These are phyloP conservation scores for Torymus tubicola DNA, from an alignment of 2,888 invertebrate genomes.

Conservation along the genomic window DNA sequence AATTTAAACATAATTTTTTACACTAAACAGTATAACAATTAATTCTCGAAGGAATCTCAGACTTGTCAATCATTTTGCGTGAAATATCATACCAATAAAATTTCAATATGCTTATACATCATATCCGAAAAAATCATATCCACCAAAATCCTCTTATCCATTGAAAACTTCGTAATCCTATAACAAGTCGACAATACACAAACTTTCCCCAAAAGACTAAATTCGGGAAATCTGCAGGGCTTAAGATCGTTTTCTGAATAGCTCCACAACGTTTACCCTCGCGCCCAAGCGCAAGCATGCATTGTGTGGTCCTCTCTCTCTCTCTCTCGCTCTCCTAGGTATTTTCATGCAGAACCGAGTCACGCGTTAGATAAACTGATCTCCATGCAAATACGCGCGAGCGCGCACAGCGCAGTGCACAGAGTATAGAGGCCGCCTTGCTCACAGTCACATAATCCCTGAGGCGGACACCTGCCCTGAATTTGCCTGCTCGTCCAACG, in stretches of 20 bases:
- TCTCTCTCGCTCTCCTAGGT: not conserved
- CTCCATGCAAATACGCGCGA: slow-evolving; percentile 48
- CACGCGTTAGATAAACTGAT: slow-evolving; percentile 53
- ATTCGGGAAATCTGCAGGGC: not conserved
- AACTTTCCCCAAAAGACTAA: not conserved
- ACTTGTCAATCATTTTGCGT: no score
- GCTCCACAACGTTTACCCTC: not conserved
- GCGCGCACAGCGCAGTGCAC: not conserved
- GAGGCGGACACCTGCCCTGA: slow-evolving; percentile 56
- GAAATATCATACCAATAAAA: no score
- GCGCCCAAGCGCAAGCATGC: not conserved
- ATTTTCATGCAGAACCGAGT: slow-evolving; percentile 51
- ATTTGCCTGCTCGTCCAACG: slow-evolving; percentile 32
- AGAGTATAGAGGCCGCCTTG: no score
- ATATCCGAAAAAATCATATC: no score
- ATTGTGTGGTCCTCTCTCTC: slow-evolving; percentile 3
- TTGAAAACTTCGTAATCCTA: slow-evolving; percentile 4
- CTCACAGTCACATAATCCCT: slow-evolving; percentile 49
- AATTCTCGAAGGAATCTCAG: no score
- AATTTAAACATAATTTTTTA: no score
- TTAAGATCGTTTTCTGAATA: slow-evolving; percentile 4
- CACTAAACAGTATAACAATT: no score
- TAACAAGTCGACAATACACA: not conserved
- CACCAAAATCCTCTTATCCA: not conserved
- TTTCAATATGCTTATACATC: no score